Percentiles rank a stretch among this genome's conserved stretches.
Evolutionary conservation across 2,888 invertebrate genomes (phyloP).

Genomic region (Panopea generosa): DNA sequence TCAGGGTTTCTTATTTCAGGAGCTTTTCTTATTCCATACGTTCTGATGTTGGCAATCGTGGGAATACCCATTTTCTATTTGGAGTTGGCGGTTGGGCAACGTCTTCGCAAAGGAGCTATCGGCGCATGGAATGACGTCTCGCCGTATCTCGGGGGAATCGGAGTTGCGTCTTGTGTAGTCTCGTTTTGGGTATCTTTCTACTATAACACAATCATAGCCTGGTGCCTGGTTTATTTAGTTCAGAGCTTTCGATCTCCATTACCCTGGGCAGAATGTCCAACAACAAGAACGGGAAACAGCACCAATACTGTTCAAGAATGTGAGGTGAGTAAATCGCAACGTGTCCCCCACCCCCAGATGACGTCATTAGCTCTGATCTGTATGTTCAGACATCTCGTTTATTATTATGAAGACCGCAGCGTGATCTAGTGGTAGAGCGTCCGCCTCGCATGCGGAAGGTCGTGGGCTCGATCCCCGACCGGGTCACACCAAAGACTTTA

Average conservation of each 20-base stretch:
- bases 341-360: too few relatives aligned
- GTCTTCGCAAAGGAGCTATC: conserved; percentile 94
- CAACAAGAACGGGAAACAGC: conserved; percentile 34
- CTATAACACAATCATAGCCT: conserved; percentile 98
- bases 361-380: too few relatives aligned
- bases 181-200: conserved; percentile 97
- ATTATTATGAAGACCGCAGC: too few relatives aligned
- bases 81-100: conserved; percentile 97
- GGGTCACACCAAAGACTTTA: too few relatives aligned
- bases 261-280: conserved; percentile 94
- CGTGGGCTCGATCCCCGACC: too few relatives aligned
- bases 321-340: conserved; percentile 60
- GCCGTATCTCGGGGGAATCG: conserved; percentile 96
- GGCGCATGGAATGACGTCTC: conserved; percentile 98
- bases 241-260: conserved; percentile 94
- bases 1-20: too few relatives aligned
- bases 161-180: conserved; percentile 95
- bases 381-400: too few relatives aligned
- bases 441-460: too few relatives aligned
- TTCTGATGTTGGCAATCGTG: conserved; percentile 93
- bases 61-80: conserved; percentile 96
- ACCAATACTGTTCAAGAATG: conserved; percentile 58
- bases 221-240: conserved; percentile 97
- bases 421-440: too few relatives aligned
- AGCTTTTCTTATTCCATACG: conserved; percentile 97